Evolutionary conservation across 2,113 vertebrate genomes (phyloP), one percentile per base, ranked within the genome.

Genomic region (Cheilinus undulatus): DNA sequence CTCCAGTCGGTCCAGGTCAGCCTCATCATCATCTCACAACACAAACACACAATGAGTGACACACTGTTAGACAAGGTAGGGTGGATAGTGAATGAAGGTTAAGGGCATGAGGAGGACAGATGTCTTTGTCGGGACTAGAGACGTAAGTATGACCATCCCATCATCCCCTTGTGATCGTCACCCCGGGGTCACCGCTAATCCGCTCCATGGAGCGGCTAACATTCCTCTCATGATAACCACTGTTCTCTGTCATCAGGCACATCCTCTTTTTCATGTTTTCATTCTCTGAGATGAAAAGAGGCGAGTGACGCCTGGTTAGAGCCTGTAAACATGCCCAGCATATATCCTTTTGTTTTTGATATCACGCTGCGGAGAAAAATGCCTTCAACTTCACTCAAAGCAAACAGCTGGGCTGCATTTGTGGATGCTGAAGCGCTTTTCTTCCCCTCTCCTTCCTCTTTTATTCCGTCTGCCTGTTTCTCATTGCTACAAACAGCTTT

Each of bases 1-100:
- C 87, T 78, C 86, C 93, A 69, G 83, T 76, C 50, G 89, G 90
- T 23, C 86, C 94, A 87, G 94, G 92, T 93, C 86, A 92, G 93
- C 68, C 68, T 83, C 38, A 9, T 50, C 46, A 51, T 46, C 26
- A 61, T 51, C 63, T 69, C 56, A 32, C 60, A n/a, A 70, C 57
- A 83, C 45, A 26, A 30, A 71, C 26, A 65, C 23, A 49, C 38
- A 50, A 20, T 24, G 42, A 65, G 38, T 38, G 34, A 62, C 60
- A 58, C 23, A 57, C 43, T 59, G 49, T 30, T 42, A 68, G 20
- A 70, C 57, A 32, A 49, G 69, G 43, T 38, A 45, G 53, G 34
- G 68, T 53, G 51, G 69, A 63, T 20, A 58, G 69, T 57, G 61
- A 78, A 71, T 66, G 62, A 5, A 19, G 84, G 78, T 78, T 76